phyloP scores from a whole-genome alignment of 2,888 invertebrate genomes.

The Stenchaetothrips biformis region DNA sequence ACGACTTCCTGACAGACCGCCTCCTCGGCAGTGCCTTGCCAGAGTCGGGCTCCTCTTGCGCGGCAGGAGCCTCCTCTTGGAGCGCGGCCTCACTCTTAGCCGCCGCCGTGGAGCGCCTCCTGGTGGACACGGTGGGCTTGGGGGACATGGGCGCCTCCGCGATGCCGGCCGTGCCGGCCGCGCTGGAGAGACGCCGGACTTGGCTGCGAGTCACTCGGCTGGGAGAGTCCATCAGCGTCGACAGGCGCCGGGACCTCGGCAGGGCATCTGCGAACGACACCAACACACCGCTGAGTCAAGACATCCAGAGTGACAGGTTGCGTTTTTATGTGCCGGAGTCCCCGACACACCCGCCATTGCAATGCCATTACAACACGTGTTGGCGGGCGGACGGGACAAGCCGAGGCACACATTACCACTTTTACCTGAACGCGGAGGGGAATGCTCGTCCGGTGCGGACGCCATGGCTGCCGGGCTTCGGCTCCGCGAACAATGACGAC shows the following conservation, averaged over 20 bases:
- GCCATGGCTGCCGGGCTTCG: neutral
- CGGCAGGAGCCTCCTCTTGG: neutral
- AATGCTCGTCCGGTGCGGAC: neutral
- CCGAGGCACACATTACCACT: no score
- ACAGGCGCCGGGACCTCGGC: neutral
- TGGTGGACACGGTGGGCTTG: neutral
- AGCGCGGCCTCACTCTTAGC: neutral
- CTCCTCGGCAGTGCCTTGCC: neutral
- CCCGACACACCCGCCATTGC: neutral
- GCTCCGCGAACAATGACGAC: neutral
- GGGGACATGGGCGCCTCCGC: neutral
- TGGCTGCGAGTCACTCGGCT: conserved; percentile 1
- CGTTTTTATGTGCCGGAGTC: neutral
- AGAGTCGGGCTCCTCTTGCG: neutral
- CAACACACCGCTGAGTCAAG: neutral
- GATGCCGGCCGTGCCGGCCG: neutral
- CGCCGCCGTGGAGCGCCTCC: neutral
- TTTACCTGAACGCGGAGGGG: neutral
- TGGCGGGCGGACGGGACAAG: neutral
- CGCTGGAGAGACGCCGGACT: neutral
- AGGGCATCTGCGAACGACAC: neutral
- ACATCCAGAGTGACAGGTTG: neutral
- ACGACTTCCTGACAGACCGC: neutral
- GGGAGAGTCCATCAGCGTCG: neutral
- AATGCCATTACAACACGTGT: neutral